phyloP scores from a whole-genome alignment of 2,113 vertebrate species.

The Apteryx owenii region DNA sequence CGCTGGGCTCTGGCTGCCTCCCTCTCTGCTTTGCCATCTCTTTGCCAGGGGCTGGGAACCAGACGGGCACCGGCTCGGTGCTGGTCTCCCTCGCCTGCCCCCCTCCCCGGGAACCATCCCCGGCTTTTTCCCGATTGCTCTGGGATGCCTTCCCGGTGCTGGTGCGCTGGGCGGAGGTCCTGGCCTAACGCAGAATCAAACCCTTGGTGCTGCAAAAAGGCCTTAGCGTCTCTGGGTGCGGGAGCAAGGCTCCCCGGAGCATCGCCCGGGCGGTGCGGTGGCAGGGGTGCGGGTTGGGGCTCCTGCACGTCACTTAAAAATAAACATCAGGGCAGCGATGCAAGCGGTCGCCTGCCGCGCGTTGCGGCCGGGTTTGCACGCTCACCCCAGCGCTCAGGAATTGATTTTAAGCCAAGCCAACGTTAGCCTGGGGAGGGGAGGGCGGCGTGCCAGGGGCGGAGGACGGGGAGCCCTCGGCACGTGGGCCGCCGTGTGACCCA shows the following conservation, averaged over 20 bases:
- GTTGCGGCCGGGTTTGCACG: not conserved
- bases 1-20: not conserved
- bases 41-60: not conserved
- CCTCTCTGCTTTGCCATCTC: not conserved
- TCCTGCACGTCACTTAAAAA: conserved; percentile 21
- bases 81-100: not conserved
- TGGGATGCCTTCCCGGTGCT: not conserved
- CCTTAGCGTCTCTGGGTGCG: not conserved
- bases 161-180: not conserved
- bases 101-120: not conserved
- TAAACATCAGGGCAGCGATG: not conserved
- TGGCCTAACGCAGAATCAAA: not conserved
- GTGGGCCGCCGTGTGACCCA: rapidly evolving
- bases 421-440: not conserved
- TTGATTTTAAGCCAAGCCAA: not conserved
- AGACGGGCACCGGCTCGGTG: not conserved
- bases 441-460: not conserved
- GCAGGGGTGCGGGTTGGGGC: not conserved
- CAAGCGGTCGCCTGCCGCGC: not conserved
- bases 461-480: not conserved
- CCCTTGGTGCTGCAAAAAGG: not conserved
- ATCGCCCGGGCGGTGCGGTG: not conserved
- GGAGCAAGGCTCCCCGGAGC: not conserved
- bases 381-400: not conserved
- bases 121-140: not conserved